phyloP scores from a whole-genome alignment of 2,888 invertebrate species.

The Apoda limacodes region DNA sequence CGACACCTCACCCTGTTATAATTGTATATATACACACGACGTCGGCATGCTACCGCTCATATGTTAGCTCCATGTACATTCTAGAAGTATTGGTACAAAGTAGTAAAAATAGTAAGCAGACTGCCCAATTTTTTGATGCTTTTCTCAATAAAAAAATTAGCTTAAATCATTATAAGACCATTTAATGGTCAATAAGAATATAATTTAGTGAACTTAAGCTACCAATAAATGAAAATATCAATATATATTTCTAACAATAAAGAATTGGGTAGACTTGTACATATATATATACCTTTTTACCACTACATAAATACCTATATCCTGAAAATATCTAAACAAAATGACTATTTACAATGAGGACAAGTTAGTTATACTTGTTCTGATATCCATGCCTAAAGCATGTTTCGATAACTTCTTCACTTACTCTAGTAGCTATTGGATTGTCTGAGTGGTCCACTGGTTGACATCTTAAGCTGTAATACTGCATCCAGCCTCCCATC shows the following conservation, averaged over 20 bases:
- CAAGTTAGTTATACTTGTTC: constrained; percentile 51
- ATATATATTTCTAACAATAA: too few relatives aligned
- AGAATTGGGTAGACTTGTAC: too few relatives aligned
- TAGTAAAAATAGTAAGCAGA: too few relatives aligned
- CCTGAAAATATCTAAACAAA: constrained; percentile 29
- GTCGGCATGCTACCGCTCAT: constrained; percentile 9
- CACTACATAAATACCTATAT: too few relatives aligned
- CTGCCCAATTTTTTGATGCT: too few relatives aligned
- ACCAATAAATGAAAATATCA: too few relatives aligned
- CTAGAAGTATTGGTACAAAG: too few relatives aligned
- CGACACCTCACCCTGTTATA: constrained; percentile 55
- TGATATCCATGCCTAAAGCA: constrained; percentile 25
- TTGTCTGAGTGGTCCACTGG: constrained; percentile 89
- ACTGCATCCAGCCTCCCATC: constrained; percentile 91
- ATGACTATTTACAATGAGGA: constrained; percentile 55
- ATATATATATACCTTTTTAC: too few relatives aligned
- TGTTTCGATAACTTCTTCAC: constrained; percentile 40
- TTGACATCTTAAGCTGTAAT: constrained; percentile 91
- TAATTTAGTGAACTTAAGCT: too few relatives aligned
- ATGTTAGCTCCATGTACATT: too few relatives aligned
- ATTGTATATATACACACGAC: constrained; percentile 27
- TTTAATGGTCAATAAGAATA: too few relatives aligned
- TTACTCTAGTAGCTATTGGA: constrained; percentile 86
- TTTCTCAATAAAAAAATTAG: too few relatives aligned
- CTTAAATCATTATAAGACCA: constrained; percentile 4